A percentile compares a stretch with the other conserved stretches of the same genome.
These are phyloP conservation scores for Apodemus speciosus DNA, from an alignment of 2,113 vertebrate genomes.

Conservation along the genomic window DNA sequence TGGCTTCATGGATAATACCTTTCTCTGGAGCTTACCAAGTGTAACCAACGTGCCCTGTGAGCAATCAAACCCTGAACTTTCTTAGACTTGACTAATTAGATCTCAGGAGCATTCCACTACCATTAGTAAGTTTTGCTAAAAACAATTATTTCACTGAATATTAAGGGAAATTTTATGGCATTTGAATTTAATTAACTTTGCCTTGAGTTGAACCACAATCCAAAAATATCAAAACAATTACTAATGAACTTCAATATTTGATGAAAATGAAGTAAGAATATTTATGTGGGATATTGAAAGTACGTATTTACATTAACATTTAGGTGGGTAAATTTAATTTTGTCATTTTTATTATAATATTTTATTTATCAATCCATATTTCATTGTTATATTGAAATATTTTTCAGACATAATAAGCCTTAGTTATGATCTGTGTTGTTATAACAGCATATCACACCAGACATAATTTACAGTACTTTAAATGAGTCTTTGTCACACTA, in stretches of 20 bases:
- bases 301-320: not conserved
- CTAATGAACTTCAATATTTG: not conserved
- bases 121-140: not conserved
- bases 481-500: not conserved
- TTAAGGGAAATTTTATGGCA: not conserved
- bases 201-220: not conserved
- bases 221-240: not conserved
- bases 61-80: not conserved
- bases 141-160: slow-evolving; percentile 53
- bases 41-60: not conserved
- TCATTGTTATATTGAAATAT: not conserved
- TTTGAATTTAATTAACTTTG: not conserved
- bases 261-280: not conserved
- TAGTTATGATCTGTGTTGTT: not conserved
- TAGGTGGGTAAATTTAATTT: not conserved
- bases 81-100: slow-evolving; percentile 53
- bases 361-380: not conserved
- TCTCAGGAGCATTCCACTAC: slow-evolving; percentile 11
- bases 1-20: not conserved
- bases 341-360: not conserved
- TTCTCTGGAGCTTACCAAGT: slow-evolving; percentile 14
- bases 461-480: not conserved
- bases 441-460: not conserved
- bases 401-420: not conserved
- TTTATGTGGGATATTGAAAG: not conserved